Conservation (phyloP, 2,888 invertebrate species). For the Metalampra italica region DNA sequence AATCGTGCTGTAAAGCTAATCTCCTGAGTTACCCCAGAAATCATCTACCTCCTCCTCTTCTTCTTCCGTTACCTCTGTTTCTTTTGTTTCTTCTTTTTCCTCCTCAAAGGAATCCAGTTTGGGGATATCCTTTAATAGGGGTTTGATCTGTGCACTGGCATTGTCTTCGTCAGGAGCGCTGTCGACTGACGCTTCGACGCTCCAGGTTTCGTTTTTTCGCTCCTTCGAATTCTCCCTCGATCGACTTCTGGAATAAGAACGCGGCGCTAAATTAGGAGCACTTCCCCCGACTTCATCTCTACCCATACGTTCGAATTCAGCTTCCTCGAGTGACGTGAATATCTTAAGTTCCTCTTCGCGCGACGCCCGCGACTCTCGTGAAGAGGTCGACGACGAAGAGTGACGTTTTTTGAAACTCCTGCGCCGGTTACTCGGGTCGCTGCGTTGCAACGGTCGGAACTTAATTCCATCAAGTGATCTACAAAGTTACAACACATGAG, state of each 20-base stretch:
- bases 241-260: slow-evolving; percentile 77
- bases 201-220: slow-evolving; percentile 49
- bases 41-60: slow-evolving; percentile 56
- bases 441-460: slow-evolving; percentile 78
- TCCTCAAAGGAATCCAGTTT: slow-evolving; percentile 68
- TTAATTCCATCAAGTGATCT: slow-evolving; percentile 83
- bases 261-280: slow-evolving; percentile 71
- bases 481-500: slow-evolving; percentile 67
- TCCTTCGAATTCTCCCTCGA: slow-evolving; percentile 62
- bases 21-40: slow-evolving; percentile 69
- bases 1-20: slow-evolving; percentile 61
- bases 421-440: slow-evolving; percentile 80
- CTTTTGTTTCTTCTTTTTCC: slow-evolving; percentile 47
- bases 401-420: slow-evolving; percentile 80
- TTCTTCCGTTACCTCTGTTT: slow-evolving; percentile 62
- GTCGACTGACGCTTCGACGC: slow-evolving; percentile 44
- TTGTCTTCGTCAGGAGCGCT: slow-evolving; percentile 36
- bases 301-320: slow-evolving; percentile 71
- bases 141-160: slow-evolving; percentile 27
- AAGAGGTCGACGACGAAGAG: slow-evolving; percentile 80
- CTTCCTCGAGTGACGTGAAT: slow-evolving; percentile 82
- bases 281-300: slow-evolving; percentile 47
- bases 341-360: slow-evolving; percentile 81
- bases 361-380: slow-evolving; percentile 79
- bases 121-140: slow-evolving; percentile 44